Evolutionary conservation across 2,797 vertebrate genomes (phyloP).

Genomic region (Pantherophis alleghaniensis): DNA sequence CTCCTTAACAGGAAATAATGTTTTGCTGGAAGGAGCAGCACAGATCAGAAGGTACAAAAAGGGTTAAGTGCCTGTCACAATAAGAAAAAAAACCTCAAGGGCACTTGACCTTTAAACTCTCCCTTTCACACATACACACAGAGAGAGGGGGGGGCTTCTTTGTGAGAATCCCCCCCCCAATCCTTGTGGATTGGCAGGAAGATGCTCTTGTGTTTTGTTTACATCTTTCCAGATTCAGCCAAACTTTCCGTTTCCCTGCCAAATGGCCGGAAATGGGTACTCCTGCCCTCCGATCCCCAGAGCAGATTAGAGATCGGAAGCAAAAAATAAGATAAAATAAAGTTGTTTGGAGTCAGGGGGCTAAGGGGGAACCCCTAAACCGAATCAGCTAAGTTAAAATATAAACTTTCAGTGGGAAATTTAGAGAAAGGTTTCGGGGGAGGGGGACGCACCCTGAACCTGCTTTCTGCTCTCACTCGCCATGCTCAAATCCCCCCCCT

Average conservation of each 20-base stretch:
- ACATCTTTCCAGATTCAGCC: background rate
- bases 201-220: background rate
- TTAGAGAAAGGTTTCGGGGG: too few species aligned
- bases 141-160: background rate
- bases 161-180: conserved; percentile 62
- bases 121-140: background rate
- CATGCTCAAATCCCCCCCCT: too few species aligned
- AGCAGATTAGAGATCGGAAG: background rate
- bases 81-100: conserved; percentile 57
- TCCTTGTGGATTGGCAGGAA: conserved; percentile 61
- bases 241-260: background rate
- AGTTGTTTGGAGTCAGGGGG: background rate
- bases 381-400: background rate
- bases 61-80: conserved; percentile 72
- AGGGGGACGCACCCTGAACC: too few species aligned
- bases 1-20: conserved; percentile 42
- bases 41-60: conserved; percentile 65
- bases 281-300: background rate
- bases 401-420: background rate
- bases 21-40: conserved; percentile 41
- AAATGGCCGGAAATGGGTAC: background rate
- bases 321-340: background rate
- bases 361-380: background rate
- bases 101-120: conserved; percentile 68
- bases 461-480: too few species aligned